A percentile compares a stretch with the other conserved stretches of the same genome.
Evolutionary conservation across 2,797 vertebrate genomes (phyloP).

Genomic region (Crocodylus rhombifer): DNA sequence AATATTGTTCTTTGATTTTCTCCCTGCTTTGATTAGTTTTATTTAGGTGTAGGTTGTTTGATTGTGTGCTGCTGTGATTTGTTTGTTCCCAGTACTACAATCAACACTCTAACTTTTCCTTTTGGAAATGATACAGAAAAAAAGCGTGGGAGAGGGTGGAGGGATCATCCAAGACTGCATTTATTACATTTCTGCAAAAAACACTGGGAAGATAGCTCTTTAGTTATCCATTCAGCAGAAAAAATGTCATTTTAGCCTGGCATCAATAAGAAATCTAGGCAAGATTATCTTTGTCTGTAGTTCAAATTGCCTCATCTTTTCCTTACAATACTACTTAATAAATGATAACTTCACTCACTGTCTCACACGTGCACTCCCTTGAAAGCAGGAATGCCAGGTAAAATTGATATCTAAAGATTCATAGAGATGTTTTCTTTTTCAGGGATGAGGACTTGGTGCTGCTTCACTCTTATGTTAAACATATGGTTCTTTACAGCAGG

Average conservation of each 20-base stretch:
- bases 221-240: neutral
- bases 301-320: neutral
- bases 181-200: neutral
- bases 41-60: neutral
- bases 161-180: neutral
- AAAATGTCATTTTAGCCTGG: neutral
- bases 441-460: constrained; percentile 9
- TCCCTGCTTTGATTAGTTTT: constrained; percentile 17
- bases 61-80: neutral
- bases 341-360: neutral
- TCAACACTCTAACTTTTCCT: constrained; percentile 1
- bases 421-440: neutral
- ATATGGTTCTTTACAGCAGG: constrained; percentile 38
- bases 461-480: constrained; percentile 18
- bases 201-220: neutral
- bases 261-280: neutral
- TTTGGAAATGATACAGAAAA: neutral
- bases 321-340: neutral
- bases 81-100: neutral
- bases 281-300: neutral
- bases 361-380: accelerated
- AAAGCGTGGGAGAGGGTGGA: too few species aligned
- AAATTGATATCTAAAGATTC: neutral
- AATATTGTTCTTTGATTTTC: constrained; percentile 47
- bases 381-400: neutral